A percentile compares a stretch with the other conserved stretches of the same genome.
Evolutionary conservation across 2,888 invertebrate genomes (phyloP).

Genomic region (Epinotia nisella): DNA sequence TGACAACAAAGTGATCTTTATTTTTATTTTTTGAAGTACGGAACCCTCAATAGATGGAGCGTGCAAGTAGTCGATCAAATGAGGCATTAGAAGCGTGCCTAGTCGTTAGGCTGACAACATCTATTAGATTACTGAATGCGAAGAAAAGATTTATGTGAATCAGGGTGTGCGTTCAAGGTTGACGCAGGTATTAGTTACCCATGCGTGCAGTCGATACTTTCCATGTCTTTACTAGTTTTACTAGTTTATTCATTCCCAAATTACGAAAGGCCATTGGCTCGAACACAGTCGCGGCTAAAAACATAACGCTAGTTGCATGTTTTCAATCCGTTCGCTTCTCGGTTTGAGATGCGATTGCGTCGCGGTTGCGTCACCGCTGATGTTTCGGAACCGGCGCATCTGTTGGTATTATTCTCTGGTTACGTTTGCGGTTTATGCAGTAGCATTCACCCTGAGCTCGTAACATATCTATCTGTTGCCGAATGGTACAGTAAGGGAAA

Average conservation of each 20-base stretch:
- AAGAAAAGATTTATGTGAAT: constrained; percentile 61
- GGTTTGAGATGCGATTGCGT: constrained; percentile 30
- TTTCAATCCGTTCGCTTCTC: constrained; percentile 30
- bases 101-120: constrained; percentile 30
- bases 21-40: too few relatives aligned
- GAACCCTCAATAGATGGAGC: not conserved
- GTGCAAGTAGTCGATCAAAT: constrained; percentile 20
- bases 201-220: constrained; percentile 64
- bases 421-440: constrained; percentile 5
- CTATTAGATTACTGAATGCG: constrained; percentile 45
- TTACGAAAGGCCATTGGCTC: constrained; percentile 25
- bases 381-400: constrained; percentile 20
- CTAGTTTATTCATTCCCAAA: constrained; percentile 40
- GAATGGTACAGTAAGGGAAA: too few relatives aligned
- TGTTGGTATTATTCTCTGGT: constrained; percentile 7
- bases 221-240: constrained; percentile 42
- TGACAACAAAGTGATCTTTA: too few relatives aligned
- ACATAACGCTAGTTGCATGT: constrained; percentile 32
- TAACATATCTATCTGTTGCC: not conserved
- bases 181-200: constrained; percentile 52
- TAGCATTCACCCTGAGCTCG: not conserved
- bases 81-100: constrained; percentile 16
- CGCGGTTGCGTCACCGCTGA: constrained; percentile 26
- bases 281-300: constrained; percentile 10
- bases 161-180: constrained; percentile 69